Percentiles rank a stretch among this genome's conserved stretches.
phyloP scores from a whole-genome alignment of 2,113 vertebrate species.

The Urocolius indicus region DNA sequence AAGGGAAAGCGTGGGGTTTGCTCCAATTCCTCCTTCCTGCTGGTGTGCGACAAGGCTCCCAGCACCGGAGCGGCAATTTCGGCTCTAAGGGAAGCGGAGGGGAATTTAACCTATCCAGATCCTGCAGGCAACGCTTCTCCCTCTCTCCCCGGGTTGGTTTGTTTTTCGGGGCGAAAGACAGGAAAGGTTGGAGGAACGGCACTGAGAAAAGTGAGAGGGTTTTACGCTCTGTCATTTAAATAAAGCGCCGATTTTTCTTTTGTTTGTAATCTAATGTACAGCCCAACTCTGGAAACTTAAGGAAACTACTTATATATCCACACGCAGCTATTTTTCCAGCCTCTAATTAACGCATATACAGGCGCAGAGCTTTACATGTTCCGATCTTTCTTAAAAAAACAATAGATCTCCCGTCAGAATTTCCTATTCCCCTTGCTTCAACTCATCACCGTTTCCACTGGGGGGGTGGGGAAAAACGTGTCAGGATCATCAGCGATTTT shows the following conservation, averaged over 20 bases:
- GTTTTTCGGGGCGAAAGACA: not conserved
- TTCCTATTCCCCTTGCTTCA: constrained; percentile 26
- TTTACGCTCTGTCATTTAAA: not conserved
- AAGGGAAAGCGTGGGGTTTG: not conserved
- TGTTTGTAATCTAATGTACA: not conserved
- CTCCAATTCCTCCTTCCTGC: too few relatives aligned
- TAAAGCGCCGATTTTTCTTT: not conserved
- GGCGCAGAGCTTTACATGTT: constrained; percentile 14
- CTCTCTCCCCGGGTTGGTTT: not conserved
- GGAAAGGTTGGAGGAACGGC: not conserved
- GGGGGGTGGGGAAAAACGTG: not conserved
- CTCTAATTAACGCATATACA: constrained; percentile 24
- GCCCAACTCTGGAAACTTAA: not conserved
- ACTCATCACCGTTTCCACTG: constrained; percentile 38
- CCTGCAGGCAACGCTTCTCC: not conserved
- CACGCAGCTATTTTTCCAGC: not conserved
- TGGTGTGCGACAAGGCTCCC: not conserved
- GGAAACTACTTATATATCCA: not conserved
- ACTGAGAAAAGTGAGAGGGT: not conserved
- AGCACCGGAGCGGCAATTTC: not conserved
- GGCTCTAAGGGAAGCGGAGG: not conserved
- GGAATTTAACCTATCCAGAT: not conserved
- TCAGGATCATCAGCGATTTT: constrained; percentile 33
- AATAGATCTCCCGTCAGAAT: constrained; percentile 36
- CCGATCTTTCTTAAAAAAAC: constrained; percentile 24